Evolutionary conservation across 1,140 invertebrate genomes (phyloP).

Genomic region (Diachasmimorpha longicaudata): DNA sequence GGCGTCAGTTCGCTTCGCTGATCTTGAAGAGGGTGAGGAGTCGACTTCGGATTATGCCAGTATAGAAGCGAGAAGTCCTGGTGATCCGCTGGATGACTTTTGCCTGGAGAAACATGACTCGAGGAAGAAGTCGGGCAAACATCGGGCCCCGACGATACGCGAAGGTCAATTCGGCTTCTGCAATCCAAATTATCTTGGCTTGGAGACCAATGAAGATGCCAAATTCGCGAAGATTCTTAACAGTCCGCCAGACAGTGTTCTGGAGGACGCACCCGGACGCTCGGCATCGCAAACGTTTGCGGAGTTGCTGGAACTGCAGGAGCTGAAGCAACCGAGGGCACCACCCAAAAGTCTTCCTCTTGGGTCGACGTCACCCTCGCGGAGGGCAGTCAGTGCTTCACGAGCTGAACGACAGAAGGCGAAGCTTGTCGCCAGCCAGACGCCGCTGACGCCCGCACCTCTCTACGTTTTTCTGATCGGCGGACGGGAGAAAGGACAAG

Average conservation of each 20-base stretch:
- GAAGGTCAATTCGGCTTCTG: conserved; percentile 70
- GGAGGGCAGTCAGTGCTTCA: conserved; percentile 59
- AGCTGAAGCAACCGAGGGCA: conserved; percentile 49
- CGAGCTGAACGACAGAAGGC: conserved; percentile 57
- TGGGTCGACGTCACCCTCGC: conserved; percentile 50
- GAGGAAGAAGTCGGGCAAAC: conserved; percentile 43
- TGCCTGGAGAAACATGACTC: conserved; percentile 40
- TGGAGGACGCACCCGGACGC: conserved; percentile 62
- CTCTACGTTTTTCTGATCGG: conserved; percentile 71
- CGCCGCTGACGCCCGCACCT: conserved; percentile 60
- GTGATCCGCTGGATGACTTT: conserved; percentile 61
- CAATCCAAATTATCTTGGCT: conserved; percentile 76
- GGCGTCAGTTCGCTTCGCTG: conserved; percentile 69
- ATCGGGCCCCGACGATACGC: conserved; percentile 50
- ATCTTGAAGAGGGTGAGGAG: conserved; percentile 69
- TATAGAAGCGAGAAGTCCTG: conserved; percentile 69
- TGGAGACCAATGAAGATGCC: conserved; percentile 64
- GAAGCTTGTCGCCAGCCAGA: conserved; percentile 53
- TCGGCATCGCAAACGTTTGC: conserved; percentile 59
- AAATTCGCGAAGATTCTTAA: conserved; percentile 63
- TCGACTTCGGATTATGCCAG: conserved; percentile 80
- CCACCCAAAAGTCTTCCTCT: conserved; percentile 58
- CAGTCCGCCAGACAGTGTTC: conserved; percentile 63
- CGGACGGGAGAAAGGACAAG: conserved; percentile 72
- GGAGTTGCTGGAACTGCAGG: conserved; percentile 56